phyloP scores from a whole-genome alignment of 1,140 invertebrate species.

The Metopolophium dirhodum region DNA sequence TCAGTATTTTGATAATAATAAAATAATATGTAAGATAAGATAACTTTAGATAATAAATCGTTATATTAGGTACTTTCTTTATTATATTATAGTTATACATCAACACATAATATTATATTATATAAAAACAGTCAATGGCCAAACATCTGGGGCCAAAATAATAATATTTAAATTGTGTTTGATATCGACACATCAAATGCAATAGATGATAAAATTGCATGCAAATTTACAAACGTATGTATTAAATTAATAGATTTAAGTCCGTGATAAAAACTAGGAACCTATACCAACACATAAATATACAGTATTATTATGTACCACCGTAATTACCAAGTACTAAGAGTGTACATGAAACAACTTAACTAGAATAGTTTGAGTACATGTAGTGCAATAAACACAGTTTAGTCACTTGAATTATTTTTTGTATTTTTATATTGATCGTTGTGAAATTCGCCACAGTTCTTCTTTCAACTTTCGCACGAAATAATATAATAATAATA shows the following conservation, averaged over 20 bases:
- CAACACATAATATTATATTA: not conserved
- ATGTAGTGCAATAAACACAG: not conserved
- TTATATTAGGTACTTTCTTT: not conserved
- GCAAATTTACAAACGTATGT: not conserved
- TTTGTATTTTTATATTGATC: not conserved
- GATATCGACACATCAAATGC: too few relatives aligned
- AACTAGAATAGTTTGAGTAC: not conserved
- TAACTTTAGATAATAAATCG: not conserved
- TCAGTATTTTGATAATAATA: not conserved
- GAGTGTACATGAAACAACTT: too few relatives aligned
- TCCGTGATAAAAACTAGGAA: not conserved
- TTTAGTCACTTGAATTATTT: not conserved
- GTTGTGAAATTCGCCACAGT: not conserved
- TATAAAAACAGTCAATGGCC: not conserved
- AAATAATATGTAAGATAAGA: not conserved
- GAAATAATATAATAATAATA: not conserved
- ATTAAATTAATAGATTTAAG: not conserved
- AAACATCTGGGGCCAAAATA: not conserved
- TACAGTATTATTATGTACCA: not conserved
- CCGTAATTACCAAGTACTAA: not conserved
- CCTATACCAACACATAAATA: not conserved
- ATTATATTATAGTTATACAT: not conserved
- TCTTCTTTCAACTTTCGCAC: not conserved
- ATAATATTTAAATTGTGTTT: not conserved
- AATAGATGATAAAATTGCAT: not conserved